Base-by-base conservation (phyloP, 2,797 vertebrate species). In the Bryconaethiops microstoma region DNA sequence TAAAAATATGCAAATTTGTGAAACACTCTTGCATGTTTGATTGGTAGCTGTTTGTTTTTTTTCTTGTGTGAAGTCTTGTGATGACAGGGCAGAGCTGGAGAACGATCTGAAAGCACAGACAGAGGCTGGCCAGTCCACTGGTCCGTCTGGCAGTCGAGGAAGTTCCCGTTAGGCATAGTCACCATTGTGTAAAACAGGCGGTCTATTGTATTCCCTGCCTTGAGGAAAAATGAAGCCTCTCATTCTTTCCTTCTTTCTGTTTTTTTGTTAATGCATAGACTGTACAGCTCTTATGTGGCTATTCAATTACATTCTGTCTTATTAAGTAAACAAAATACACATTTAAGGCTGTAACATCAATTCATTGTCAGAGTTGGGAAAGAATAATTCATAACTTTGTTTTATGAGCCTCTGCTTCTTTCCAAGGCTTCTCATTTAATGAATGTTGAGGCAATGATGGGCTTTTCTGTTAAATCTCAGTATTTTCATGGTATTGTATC, bases 131-230 rank as follows among this genome's bases (percentile, higher is more conserved):
- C 65, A 68, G 39, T 65, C 59, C 39, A 29, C 23, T 64, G 25
- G 35, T 52, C 45, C 39, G 21, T 78, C 54, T 13, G 55, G 68
- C 55, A 57, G 17, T 70, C 23, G 39, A 76, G 77, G 77, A 76
- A 71, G 63, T 76, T 55, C 35, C 54, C 40, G 17, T 13, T 54
- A 12, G 65, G 52, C 67, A 76, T 42, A 55, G 60, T 40, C 74
- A 55, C 45, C 73, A 70, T 75, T 76, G 59, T 71, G 7, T 70
- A 35, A 64, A 83, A 83, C 77, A 79, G 45, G 14, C 76, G 9
- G 55, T 68, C 77, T 39, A 60, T 79, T 83, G 82, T 79, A 50
- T 79, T 57, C 14, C 19, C 23, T 25, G 21, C 67, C 19, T 25
- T 52, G 72, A 75, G 45, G 71, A 70, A 62, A 50, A 68, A 74